Evolutionary conservation across 2,113 vertebrate genomes (phyloP).

Genomic region (Phalacrocorax pelagicus): DNA sequence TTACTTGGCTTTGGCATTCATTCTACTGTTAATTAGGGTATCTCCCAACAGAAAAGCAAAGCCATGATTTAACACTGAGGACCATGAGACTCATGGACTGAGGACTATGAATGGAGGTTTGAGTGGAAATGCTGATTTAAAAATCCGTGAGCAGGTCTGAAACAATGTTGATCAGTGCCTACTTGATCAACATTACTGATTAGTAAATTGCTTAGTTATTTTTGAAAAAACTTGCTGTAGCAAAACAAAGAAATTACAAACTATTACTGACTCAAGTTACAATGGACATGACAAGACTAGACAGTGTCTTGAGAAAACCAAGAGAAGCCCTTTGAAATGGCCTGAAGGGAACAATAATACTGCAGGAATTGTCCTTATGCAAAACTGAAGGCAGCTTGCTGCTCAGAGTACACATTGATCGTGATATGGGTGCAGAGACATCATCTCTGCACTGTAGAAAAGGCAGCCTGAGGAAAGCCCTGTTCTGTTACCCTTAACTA

Average conservation of each 20-base stretch:
- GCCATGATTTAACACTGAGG: background rate
- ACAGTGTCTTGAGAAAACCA: background rate
- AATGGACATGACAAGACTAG: background rate
- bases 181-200: background rate
- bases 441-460: background rate
- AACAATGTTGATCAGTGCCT: background rate
- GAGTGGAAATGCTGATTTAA: background rate
- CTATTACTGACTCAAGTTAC: background rate
- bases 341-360: background rate
- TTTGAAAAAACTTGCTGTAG: background rate
- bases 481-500: background rate
- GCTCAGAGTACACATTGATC: background rate
- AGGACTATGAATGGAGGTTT: background rate
- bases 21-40: constrained; percentile 28
- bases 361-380: background rate
- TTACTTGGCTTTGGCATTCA: constrained; percentile 20
- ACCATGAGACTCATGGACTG: background rate
- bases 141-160: background rate
- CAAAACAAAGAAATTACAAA: background rate
- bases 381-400: background rate
- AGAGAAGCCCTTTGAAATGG: background rate
- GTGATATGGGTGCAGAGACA: rapidly evolving
- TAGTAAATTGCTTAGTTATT: background rate
- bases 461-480: background rate
- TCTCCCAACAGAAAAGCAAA: constrained; percentile 26